Evolutionary conservation across 1,140 invertebrate species (phyloP).

Genomic region (Drosophila pandora): DNA sequence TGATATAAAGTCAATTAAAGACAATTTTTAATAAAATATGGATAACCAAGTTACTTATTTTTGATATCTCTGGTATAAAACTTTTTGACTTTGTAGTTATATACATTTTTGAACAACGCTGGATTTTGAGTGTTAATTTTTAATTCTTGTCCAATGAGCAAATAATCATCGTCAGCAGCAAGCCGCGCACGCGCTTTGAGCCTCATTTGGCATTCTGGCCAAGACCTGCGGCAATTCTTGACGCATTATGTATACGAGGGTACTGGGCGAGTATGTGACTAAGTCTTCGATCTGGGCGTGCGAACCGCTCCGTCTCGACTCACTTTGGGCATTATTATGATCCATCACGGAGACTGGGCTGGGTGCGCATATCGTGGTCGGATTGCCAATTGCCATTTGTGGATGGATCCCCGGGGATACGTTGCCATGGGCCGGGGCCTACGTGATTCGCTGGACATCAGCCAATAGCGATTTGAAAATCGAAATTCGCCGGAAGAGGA

Average conservation of each 20-base stretch:
- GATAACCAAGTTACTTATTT: neutral
- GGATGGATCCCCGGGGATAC: constrained; percentile 16
- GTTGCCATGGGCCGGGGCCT: constrained; percentile 26
- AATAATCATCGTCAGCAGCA: constrained; percentile 45
- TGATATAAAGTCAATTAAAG: too few species aligned
- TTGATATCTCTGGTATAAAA: neutral
- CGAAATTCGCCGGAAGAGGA: constrained; percentile 47
- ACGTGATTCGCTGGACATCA: constrained; percentile 47
- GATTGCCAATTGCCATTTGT: constrained; percentile 28
- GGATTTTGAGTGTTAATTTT: constrained; percentile 21
- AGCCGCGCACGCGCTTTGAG: constrained; percentile 59
- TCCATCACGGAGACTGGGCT: constrained; percentile 3
- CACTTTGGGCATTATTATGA: constrained; percentile 57
- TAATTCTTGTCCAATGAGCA: neutral
- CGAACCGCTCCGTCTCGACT: constrained; percentile 43
- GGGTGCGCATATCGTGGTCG: constrained; percentile 45
- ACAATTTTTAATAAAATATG: too few species aligned
- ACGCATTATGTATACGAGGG: constrained; percentile 48
- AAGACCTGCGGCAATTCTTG: constrained; percentile 22
- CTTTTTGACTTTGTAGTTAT: neutral
- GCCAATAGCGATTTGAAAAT: constrained; percentile 16
- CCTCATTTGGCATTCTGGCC: constrained; percentile 55
- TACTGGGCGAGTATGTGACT: constrained; percentile 38
- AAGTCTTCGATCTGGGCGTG: constrained; percentile 53
- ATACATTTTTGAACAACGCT: too few species aligned